Evolutionary conservation across 1,140 invertebrate genomes (phyloP).

Genomic region (Adoxophyes honmai): DNA sequence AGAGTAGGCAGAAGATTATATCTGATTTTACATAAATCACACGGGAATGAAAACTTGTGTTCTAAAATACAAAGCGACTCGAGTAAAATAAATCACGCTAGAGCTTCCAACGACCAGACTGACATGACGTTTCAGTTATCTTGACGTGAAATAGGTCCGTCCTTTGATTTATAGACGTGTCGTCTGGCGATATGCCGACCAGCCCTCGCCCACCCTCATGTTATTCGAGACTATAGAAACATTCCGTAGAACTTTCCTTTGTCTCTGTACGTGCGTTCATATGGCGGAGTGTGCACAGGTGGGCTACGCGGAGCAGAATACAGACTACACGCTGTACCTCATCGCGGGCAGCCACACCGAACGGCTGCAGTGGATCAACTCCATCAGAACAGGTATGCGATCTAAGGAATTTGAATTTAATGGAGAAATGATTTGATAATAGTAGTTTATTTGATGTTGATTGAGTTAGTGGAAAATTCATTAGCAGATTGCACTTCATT

Average conservation of each 20-base stretch:
- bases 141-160: neutral
- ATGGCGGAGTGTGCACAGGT: constrained; percentile 81
- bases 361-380: constrained; percentile 86
- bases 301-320: constrained; percentile 83
- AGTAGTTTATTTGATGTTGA: too few relatives aligned
- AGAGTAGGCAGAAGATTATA: too few relatives aligned
- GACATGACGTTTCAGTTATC: neutral
- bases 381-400: constrained; percentile 84
- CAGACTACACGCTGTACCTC: constrained; percentile 88
- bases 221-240: neutral
- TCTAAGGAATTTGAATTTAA: too few relatives aligned
- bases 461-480: too few relatives aligned
- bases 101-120: too few relatives aligned
- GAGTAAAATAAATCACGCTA: too few relatives aligned
- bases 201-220: constrained; percentile 37
- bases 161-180: neutral
- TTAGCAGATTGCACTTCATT: too few relatives aligned
- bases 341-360: constrained; percentile 84
- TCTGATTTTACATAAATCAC: too few relatives aligned
- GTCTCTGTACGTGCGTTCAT: constrained; percentile 19
- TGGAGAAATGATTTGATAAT: too few relatives aligned
- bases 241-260: neutral
- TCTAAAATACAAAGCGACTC: too few relatives aligned
- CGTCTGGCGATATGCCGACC: neutral
- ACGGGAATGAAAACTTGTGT: too few relatives aligned